Percentiles rank a stretch among this genome's conserved stretches.
Evolutionary conservation across 2,113 vertebrate genomes (phyloP).

Genomic region (Vireo altiloquus): DNA sequence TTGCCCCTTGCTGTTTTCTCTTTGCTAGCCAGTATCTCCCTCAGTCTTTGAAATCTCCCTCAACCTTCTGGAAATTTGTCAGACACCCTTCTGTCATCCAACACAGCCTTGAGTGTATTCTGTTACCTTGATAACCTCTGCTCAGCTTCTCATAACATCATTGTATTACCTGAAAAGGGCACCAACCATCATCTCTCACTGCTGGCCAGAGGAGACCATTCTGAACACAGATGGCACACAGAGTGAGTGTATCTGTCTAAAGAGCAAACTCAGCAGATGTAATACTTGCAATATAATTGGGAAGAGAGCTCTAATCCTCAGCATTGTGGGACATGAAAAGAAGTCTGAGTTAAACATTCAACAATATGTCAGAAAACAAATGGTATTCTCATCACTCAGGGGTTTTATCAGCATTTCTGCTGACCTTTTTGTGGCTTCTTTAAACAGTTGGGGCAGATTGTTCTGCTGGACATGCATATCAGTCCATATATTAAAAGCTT

Average conservation of each 20-base stretch:
- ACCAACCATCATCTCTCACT: background rate
- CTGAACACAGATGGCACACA: accelerated
- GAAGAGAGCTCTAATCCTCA: constrained; percentile 24
- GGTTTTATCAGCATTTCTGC: background rate
- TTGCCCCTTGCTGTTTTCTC: background rate
- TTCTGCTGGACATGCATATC: background rate
- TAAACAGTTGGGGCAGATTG: background rate
- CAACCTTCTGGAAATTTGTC: background rate
- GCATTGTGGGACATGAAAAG: constrained; percentile 33
- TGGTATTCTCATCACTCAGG: background rate
- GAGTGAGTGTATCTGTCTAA: background rate
- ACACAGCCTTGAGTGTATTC: background rate
- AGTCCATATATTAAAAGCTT: background rate
- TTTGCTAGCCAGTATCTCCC: background rate
- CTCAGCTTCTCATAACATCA: background rate
- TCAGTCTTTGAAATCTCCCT: background rate
- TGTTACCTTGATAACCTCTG: background rate
- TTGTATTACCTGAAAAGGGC: background rate
- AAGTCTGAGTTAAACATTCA: background rate
- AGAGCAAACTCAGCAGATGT: background rate
- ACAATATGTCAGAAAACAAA: constrained; percentile 11
- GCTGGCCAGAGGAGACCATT: background rate
- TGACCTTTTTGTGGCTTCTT: constrained; percentile 13
- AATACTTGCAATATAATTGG: background rate
- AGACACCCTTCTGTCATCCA: background rate